These are phyloP conservation scores for Malurus cyaneus DNA, from an alignment of 2,113 vertebrate genomes.

Conservation along the genomic window DNA sequence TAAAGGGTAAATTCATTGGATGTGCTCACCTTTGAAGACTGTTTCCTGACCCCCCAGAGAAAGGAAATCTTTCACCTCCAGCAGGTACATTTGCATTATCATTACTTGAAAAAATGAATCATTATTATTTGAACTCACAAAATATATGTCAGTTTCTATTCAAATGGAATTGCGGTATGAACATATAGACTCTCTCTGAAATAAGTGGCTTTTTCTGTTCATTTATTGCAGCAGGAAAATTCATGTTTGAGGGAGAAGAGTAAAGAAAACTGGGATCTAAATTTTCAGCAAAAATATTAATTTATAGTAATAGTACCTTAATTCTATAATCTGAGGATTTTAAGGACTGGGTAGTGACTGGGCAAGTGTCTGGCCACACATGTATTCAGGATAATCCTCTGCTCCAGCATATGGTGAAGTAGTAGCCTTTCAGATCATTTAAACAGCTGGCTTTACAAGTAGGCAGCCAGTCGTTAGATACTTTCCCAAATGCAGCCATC, in stretches of 20 bases:
- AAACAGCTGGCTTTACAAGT: not conserved
- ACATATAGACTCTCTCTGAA: not conserved
- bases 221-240: not conserved
- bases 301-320: not conserved
- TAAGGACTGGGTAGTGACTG: not conserved
- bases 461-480: not conserved
- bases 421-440: not conserved
- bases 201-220: not conserved
- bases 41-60: not conserved
- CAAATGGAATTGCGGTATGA: not conserved
- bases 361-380: not conserved
- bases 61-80: not conserved
- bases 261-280: not conserved
- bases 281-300: not conserved
- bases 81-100: not conserved
- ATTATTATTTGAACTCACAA: not conserved
- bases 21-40: not conserved
- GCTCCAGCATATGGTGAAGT: not conserved
- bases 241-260: not conserved
- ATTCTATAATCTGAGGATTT: not conserved
- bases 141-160: not conserved
- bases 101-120: not conserved
- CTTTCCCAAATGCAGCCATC: not conserved
- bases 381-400: not conserved
- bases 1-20: not conserved